Evolutionary conservation across 2,888 invertebrate species (phyloP).

Genomic region (Xestia ashworthii): DNA sequence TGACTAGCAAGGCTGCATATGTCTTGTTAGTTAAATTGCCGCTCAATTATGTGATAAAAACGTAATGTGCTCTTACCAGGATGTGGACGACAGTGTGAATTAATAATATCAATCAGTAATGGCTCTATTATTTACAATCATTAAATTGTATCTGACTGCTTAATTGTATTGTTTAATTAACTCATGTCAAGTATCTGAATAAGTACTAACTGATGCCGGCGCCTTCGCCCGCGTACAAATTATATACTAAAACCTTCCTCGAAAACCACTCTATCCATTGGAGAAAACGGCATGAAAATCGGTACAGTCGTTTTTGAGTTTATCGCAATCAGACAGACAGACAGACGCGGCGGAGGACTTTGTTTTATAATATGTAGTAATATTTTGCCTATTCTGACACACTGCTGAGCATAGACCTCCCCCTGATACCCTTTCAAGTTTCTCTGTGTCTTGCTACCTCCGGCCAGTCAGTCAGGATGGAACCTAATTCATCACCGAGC

Average conservation of each 20-base stretch:
- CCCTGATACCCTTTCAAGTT: neutral
- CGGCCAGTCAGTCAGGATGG: neutral
- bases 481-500: neutral
- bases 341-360: too few species aligned
- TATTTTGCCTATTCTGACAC: too few species aligned
- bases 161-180: constrained; percentile 6
- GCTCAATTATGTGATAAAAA: constrained; percentile 58
- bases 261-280: too few species aligned
- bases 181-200: neutral
- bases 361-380: too few species aligned
- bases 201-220: too few species aligned
- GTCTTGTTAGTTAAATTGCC: constrained; percentile 53
- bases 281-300: too few species aligned
- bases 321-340: too few species aligned
- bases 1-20: constrained; percentile 47
- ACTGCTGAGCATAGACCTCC: neutral
- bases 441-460: neutral
- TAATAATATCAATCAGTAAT: constrained; percentile 11
- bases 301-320: too few species aligned
- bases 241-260: too few species aligned
- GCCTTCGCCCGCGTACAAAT: too few species aligned
- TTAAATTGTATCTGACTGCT: constrained; percentile 7
- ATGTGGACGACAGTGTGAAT: constrained; percentile 30
- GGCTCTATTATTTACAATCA: constrained; percentile 3
- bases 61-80: constrained; percentile 52